Base-by-base conservation (phyloP, 2,797 vertebrate genomes). In the Xenops minutus region DNA sequence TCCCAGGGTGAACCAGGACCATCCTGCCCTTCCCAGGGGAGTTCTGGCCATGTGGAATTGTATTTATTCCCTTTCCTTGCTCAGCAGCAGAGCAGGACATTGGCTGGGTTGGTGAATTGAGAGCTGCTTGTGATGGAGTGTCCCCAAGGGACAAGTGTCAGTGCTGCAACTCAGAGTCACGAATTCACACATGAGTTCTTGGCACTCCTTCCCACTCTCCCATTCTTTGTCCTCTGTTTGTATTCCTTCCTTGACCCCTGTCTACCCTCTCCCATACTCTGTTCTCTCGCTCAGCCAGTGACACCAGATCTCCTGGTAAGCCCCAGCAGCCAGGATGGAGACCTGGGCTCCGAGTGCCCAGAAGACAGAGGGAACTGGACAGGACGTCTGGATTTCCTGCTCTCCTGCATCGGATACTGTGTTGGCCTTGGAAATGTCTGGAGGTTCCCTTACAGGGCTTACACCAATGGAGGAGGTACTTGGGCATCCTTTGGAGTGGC, bases 371-470 rank as follows among this genome's bases (percentile, higher is more conserved):
- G 98, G 7, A 98, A 98, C 88, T 98, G 98, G 98, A 97, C 98
- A 0, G 98, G 98, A 64, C 98, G 98, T 16, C 95, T 98, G 96
- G 98, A 98, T 97, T 98, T 98, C 96, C 97, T 98, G 29, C 97
- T 98, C 58, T 98, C 98, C 80, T 98, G 98, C 94, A 98, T 98
- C 0, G 98, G 98, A 52, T 98, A 98, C 95, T 98, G 98, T 1
- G 98, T 98, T 85, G 98, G 98, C 66, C 93, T 98, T 4, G 98
- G 98, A 20, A 98, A 98, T 0, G 98, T 98, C 78, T 98, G 98
- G 98, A 98, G 98, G 26, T 98, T 98, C 72, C 98, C 98, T 27
- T 98, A 98, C 81, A 97, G 98, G 44, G 98, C 98, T 86, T 98
- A 98, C 88, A 98, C 98, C 90, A 98, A 98, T 2, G 98, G 98